Conservation (phyloP, 2,888 invertebrate genomes). For the Cryptus armator region DNA sequence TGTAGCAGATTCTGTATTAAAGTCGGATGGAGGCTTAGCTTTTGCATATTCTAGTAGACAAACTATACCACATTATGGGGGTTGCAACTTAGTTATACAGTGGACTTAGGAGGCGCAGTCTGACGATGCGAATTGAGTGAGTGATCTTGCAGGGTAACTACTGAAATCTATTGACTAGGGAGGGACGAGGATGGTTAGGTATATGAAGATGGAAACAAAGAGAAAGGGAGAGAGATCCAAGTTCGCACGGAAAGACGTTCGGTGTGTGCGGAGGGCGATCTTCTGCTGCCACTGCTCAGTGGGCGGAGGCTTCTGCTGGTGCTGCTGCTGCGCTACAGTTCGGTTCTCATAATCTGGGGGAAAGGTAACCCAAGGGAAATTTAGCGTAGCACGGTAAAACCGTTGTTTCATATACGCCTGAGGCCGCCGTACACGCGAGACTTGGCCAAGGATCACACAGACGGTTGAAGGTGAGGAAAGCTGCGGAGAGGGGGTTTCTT, state of each 20-base stretch:
- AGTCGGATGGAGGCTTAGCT: too few relatives aligned
- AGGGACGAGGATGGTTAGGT: neutral
- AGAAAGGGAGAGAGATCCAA: slow-evolving; percentile 39
- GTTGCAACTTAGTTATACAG: neutral
- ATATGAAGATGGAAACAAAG: neutral
- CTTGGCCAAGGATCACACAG: slow-evolving; percentile 56
- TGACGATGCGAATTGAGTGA: slow-evolving; percentile 17
- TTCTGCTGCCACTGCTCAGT: slow-evolving; percentile 28
- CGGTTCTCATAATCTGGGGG: slow-evolving; percentile 76
- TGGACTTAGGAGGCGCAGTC: neutral
- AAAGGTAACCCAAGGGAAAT: slow-evolving; percentile 78
- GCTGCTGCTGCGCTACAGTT: slow-evolving; percentile 67
- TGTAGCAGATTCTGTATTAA: neutral
- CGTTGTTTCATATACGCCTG: slow-evolving; percentile 76
- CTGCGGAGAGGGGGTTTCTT: slow-evolving; percentile 29
- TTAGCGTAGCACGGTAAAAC: slow-evolving; percentile 77
- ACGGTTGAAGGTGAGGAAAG: slow-evolving; percentile 31
- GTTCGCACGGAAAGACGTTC: slow-evolving; percentile 57
- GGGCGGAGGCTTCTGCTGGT: slow-evolving; percentile 20
- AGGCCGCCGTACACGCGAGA: slow-evolving; percentile 72
- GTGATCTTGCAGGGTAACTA: slow-evolving; percentile 33
- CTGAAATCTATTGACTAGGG: slow-evolving; percentile 36
- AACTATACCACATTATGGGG: neutral
- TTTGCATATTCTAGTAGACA: too few relatives aligned
- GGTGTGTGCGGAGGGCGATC: slow-evolving; percentile 18